Conservation (phyloP, 2,888 invertebrate species). For the Torymus texanus region DNA sequence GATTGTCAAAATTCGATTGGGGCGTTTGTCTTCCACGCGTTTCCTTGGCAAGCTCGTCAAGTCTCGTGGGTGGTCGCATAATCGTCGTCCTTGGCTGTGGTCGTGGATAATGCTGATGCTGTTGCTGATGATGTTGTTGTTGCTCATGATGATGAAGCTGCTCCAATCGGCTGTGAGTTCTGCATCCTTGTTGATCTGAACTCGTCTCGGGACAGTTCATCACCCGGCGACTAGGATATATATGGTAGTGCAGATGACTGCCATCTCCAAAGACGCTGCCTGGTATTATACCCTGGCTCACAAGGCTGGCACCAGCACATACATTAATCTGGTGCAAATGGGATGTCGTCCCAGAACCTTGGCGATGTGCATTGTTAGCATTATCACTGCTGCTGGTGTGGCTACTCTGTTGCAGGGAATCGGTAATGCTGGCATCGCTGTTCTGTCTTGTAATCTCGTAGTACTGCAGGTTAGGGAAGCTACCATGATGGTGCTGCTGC, state of each 20-base stretch:
- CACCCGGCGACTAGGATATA: constrained; percentile 39
- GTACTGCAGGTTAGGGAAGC: constrained; percentile 35
- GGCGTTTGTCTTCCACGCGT: neutral
- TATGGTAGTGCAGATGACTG: constrained; percentile 53
- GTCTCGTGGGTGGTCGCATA: constrained; percentile 60
- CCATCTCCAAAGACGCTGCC: constrained; percentile 47
- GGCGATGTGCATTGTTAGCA: neutral
- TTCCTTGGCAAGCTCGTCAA: constrained; percentile 59
- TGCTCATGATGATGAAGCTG: constrained; percentile 66
- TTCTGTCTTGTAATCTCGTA: constrained; percentile 47
- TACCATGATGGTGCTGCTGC: neutral
- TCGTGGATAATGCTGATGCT: too few relatives aligned
- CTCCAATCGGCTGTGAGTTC: constrained; percentile 67
- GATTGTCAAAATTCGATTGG: constrained; percentile 59
- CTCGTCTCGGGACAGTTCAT: constrained; percentile 17
- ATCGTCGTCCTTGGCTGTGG: constrained; percentile 56
- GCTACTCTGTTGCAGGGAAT: neutral
- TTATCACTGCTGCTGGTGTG: neutral
- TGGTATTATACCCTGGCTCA: constrained; percentile 43
- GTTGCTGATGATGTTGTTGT: constrained; percentile 59
- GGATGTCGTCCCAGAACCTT: neutral
- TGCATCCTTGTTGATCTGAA: constrained; percentile 20
- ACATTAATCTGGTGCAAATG: constrained; percentile 43
- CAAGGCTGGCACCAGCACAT: constrained; percentile 8
- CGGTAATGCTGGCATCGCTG: constrained; percentile 17